These are phyloP conservation scores for Channa argus DNA, from an alignment of 2,113 vertebrate genomes.

Conservation along the genomic window DNA sequence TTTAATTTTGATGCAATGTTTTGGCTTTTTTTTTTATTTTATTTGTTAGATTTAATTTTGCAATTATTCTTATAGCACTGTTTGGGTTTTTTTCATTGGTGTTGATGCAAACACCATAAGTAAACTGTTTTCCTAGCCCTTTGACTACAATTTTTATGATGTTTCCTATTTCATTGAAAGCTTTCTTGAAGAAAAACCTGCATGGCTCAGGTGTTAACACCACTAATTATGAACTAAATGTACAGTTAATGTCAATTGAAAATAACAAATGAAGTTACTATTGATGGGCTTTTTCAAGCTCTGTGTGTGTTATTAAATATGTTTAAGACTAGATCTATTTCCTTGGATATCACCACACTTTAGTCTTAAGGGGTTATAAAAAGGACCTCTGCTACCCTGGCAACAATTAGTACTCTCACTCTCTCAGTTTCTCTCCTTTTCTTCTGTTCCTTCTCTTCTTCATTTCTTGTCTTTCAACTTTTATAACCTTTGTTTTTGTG, in stretches of 20 bases:
- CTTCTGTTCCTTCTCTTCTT: not conserved
- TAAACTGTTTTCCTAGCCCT: no score
- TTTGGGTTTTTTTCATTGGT: no score
- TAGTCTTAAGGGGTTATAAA: slow-evolving; percentile 1
- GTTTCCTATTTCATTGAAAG: no score
- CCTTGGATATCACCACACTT: not conserved
- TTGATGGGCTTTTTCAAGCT: not conserved
- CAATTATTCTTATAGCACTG: no score
- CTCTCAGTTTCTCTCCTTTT: not conserved
- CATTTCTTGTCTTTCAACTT: not conserved
- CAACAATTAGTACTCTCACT: not conserved
- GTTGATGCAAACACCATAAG: no score
- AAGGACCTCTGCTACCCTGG: slow-evolving; percentile 10
- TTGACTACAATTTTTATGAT: no score
- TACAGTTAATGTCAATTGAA: not conserved
- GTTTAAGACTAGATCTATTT: not conserved
- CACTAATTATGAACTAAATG: no score
- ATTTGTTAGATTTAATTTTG: no score
- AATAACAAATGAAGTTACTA: not conserved
- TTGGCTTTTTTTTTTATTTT: no score
- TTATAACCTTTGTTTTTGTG: not conserved
- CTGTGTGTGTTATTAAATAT: not conserved
- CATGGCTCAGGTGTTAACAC: no score
- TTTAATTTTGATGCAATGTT: no score
- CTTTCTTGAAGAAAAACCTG: no score